Base-by-base conservation (phyloP, 2,888 invertebrate genomes). In the Mylabris sibirica region DNA sequence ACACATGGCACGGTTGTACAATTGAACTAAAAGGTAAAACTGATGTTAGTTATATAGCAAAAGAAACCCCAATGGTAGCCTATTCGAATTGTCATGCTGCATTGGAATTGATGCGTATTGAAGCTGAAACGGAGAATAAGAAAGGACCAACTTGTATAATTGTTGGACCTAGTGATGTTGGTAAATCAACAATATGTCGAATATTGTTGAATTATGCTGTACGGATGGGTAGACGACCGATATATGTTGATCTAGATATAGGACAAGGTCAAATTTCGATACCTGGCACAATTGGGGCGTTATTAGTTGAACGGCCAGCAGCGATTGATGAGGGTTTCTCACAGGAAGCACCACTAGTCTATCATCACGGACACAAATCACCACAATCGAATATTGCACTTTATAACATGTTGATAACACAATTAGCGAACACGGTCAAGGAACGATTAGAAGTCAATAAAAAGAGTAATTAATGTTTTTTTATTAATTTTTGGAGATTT, bases 51-150 rank as follows among this genome's bases (percentile, higher is more conserved):
- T 99, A 99, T 83, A 90, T 97, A 0, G 96, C 98, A 0, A 96
- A 96, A 83, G 97, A 98, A 82, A 99, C 99, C 0, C 98, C 98
- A 0, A 98, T 98, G 97, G 91, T 92, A 76, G 92, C 97, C 74
- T 99, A 99, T 83, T 87, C 98, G 3, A 99, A 99, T 84, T 95
- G 96, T 20, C 99, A 99, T 84, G 96, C 95, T 11, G 97, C 96
- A 0, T 86, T 99, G 72, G 99, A 99, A 82, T 93, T 96, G 77
- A 90, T 97, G 85, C 87, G 99, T 72, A 88, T 90, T 53, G 90
- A 91, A 35, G 95, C 97, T 0, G 96, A 96, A 76, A 90, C 90
- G 76, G 88, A 88, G 53, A 88, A 88, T 72, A 88, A 88, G 2
- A 87, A 92, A 72, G 97, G 97, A 0, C 97, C 97, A 0, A 92